Percentiles rank a stretch among this genome's conserved stretches.
Evolutionary conservation across 2,888 invertebrate genomes (phyloP).

Genomic region (Drosophila engyochracea): DNA sequence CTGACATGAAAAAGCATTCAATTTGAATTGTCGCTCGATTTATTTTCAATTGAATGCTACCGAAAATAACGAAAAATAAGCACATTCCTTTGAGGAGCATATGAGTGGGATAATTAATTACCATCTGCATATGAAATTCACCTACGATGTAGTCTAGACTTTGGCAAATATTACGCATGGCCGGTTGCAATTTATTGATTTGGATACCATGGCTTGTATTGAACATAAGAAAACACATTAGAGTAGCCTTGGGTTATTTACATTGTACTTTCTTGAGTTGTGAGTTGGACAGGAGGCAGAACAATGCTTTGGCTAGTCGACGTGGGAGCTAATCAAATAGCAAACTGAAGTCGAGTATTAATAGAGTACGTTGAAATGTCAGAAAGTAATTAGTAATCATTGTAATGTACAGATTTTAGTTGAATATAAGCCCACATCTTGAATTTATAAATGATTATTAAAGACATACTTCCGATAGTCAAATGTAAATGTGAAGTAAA

Average conservation of each 20-base stretch:
- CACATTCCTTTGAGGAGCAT: slow-evolving; percentile 12
- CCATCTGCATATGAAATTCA: not conserved
- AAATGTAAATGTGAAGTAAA: not conserved
- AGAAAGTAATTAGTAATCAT: not conserved
- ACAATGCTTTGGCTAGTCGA: not conserved
- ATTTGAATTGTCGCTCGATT: slow-evolving; percentile 17
- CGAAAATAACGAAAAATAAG: not conserved
- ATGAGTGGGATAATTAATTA: slow-evolving; percentile 44
- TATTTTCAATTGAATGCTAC: slow-evolving; percentile 16
- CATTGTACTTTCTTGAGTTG: not conserved
- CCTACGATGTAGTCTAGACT: slow-evolving; percentile 23
- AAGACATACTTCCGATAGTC: not conserved
- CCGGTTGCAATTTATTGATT: not conserved
- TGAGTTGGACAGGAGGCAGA: not conserved
- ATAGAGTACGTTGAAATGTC: not conserved
- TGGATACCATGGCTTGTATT: not conserved
- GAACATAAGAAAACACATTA: not conserved
- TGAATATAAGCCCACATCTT: not conserved
- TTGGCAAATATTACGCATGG: slow-evolving; percentile 11
- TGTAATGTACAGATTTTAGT: not conserved
- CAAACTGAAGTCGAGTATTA: not conserved
- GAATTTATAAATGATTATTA: not conserved
- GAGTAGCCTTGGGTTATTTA: not conserved
- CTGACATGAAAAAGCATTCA: slow-evolving; percentile 17
- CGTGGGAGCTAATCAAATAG: slow-evolving; percentile 2